Conservation (phyloP, 2,113 vertebrate genomes). For the Cariama cristata region DNA sequence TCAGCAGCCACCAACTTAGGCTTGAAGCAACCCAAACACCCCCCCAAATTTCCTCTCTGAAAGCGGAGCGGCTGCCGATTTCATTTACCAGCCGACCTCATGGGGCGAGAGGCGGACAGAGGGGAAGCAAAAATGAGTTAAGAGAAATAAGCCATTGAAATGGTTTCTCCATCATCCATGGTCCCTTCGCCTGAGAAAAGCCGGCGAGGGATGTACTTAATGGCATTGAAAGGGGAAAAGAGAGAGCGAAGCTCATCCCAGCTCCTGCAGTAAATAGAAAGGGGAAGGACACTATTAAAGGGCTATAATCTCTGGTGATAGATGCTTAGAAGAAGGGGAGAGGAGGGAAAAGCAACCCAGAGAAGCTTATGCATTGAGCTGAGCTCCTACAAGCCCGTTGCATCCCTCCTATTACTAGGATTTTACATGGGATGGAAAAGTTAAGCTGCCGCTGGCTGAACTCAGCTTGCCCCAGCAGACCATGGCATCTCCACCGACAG, state of each 20-base stretch:
- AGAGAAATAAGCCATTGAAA: slow-evolving; percentile 38
- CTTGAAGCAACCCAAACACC: not conserved
- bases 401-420: not conserved
- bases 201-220: not conserved
- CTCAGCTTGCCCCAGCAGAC: not conserved
- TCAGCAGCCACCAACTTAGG: not conserved
- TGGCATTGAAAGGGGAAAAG: not conserved
- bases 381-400: not conserved
- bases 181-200: not conserved
- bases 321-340: not conserved
- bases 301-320: not conserved
- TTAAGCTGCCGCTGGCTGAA: not conserved
- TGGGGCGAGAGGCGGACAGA: not conserved
- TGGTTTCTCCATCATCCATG: not conserved
- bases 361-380: not conserved
- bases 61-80: not conserved
- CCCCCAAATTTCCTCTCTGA: not conserved
- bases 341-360: not conserved
- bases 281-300: not conserved
- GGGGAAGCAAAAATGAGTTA: slow-evolving; percentile 29
- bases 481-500: not conserved
- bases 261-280: not conserved
- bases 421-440: not conserved
- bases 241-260: not conserved
- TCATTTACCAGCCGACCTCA: not conserved